Conservation (phyloP, 2,113 vertebrate genomes). For the Pseudopipra pipra region DNA sequence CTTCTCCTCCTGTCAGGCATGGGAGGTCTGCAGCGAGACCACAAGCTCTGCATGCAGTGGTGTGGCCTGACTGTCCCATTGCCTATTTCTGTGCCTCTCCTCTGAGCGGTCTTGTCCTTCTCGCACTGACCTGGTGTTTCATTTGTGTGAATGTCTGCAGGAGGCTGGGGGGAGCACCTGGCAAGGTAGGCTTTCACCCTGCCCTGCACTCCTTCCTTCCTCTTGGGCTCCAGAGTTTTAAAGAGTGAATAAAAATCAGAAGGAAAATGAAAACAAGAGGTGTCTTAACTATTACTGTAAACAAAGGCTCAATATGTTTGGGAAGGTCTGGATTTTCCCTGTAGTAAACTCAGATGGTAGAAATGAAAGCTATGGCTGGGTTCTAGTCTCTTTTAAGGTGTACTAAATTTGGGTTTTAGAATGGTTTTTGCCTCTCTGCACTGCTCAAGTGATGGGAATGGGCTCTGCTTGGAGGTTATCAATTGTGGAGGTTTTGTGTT, state of each 20-base stretch:
- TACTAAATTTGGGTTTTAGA: neutral
- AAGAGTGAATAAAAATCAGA: neutral
- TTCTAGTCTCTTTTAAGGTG: neutral
- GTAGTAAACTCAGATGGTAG: rapidly evolving
- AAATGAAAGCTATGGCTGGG: neutral
- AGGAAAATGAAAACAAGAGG: neutral
- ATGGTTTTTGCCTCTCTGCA: neutral
- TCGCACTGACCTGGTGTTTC: neutral
- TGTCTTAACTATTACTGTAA: neutral
- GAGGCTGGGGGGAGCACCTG: neutral
- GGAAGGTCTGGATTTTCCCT: neutral
- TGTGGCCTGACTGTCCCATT: neutral
- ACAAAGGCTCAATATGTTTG: neutral
- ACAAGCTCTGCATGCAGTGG: rapidly evolving
- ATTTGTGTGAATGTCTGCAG: rapidly evolving
- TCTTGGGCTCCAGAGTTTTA: neutral
- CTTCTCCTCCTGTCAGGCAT: rapidly evolving
- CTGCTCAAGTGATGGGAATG: neutral
- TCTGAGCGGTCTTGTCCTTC: neutral
- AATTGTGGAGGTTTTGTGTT: too few species aligned
- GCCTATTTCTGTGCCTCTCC: too few species aligned
- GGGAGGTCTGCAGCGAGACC: neutral
- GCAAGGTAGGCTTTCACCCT: neutral
- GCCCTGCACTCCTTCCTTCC: neutral
- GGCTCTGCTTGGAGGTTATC: neutral